Percentiles rank a stretch among this genome's conserved stretches.
phyloP scores from a whole-genome alignment of 2,113 vertebrate species.

The Tyto alba region DNA sequence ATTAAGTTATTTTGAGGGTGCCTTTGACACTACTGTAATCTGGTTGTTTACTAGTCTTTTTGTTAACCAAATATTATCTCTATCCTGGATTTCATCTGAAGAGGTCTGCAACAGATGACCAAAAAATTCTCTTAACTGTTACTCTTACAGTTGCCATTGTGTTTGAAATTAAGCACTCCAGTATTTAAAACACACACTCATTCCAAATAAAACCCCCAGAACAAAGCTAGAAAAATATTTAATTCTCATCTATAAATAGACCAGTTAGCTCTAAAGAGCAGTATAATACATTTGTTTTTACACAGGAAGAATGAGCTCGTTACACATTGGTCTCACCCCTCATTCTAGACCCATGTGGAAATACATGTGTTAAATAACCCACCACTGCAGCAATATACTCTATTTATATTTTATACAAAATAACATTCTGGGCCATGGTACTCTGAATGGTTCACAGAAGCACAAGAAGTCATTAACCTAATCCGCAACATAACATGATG shows the following conservation, averaged over 20 bases:
- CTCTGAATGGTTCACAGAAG: constrained; percentile 56
- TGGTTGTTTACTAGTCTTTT: background rate
- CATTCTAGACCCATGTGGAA: constrained; percentile 14
- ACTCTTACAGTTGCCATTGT: background rate
- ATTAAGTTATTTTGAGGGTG: background rate
- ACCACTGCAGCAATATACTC: background rate
- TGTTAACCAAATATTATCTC: background rate
- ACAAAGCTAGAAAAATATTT: background rate
- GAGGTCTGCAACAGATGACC: background rate
- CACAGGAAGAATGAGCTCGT: background rate
- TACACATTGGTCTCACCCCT: background rate
- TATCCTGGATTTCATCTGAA: background rate
- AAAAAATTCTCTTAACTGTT: background rate
- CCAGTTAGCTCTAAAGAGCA: background rate
- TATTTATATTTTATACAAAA: constrained; percentile 46
- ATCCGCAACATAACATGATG: constrained; percentile 58
- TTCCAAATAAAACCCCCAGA: background rate
- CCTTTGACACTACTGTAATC: background rate
- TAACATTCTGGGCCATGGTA: background rate
- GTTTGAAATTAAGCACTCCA: background rate
- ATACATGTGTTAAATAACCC: constrained; percentile 16
- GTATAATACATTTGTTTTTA: background rate
- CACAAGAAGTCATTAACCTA: constrained; percentile 64
- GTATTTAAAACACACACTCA: background rate
- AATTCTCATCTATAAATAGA: constrained; percentile 1